Base-by-base conservation (phyloP, 2,797 vertebrate genomes). In the Choloepus didactylus region DNA sequence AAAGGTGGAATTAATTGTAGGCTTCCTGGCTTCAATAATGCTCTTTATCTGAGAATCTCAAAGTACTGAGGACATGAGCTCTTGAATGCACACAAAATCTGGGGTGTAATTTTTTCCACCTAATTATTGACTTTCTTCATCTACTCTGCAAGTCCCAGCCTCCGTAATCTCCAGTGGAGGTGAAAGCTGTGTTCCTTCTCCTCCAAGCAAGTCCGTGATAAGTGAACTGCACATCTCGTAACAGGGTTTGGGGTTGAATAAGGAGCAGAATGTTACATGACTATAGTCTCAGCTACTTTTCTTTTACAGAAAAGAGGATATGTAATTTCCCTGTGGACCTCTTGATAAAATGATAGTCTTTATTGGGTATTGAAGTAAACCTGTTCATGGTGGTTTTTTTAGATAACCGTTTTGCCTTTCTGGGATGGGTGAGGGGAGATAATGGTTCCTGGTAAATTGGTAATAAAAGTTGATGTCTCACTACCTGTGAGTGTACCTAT, bases 1-100 rank as follows among this genome's bases (percentile, higher is more conserved):
- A 94, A 92, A 82, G 69, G 85, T 87, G 70, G 59, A 73, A 94
- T 88, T 72, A 77, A 54, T 76, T 88, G 46, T 51, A 72, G 60
- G 25, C 69, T 83, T 95, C 64, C 73, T 90, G 41, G n/a, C 62
- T 41, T 51, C n/a, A 73, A 8, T 80, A 79, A 38, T 69, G 44
- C 59, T 81, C 23, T 59, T 56, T 35, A 18, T 84, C 29, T 86
- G 60, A 86, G 73, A 84, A 73, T 83, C 8, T 77, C n/a, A 29
- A 10, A 59, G 31, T 54, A 60, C 54, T 60, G 51, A 31, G 18
- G 27, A 21, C 51, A 38, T 89, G 46, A 3, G 12, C 31, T 67
- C 72, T 82, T 62, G 16, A 67, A 64, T 89, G 10, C 46, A 49
- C 67, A 44, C 60, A 49, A 23, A 91, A 9, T 66, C 59, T 51